A percentile compares a stretch with the other conserved stretches of the same genome.
phyloP scores from a whole-genome alignment of 37 sponge, comb jelly and placozoan species.

The Crambe crambe region DNA sequence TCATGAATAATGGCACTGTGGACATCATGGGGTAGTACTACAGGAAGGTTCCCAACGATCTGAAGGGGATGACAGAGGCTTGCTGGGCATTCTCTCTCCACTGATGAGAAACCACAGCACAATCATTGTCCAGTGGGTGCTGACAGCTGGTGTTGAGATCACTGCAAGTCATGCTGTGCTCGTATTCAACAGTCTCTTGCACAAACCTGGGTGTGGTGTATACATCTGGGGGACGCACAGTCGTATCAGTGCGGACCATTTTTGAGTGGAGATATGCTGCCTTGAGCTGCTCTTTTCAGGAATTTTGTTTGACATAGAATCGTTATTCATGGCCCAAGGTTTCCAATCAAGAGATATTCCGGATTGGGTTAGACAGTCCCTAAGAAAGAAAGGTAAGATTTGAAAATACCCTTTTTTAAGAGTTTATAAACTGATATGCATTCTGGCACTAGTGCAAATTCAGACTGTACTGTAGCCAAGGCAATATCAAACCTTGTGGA shows the following conservation, averaged over 20 bases:
- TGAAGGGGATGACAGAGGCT: background rate
- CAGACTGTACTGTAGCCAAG: background rate
- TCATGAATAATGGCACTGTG: background rate
- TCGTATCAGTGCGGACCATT: too few relatives aligned
- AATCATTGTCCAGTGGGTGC: constrained; percentile 11
- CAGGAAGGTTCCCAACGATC: constrained; percentile 13
- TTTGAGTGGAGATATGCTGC: too few relatives aligned
- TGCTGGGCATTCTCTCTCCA: constrained; percentile 31
- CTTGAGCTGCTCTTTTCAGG: too few relatives aligned
- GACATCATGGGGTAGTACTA: constrained; percentile 34
- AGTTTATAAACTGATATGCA: too few relatives aligned
- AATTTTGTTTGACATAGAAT: too few relatives aligned
- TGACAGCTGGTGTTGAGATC: constrained; percentile 17
- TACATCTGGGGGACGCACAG: too few relatives aligned
- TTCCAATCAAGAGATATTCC: too few relatives aligned
- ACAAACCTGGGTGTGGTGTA: too few relatives aligned
- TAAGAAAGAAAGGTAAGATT: too few relatives aligned
- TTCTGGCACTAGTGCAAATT: background rate
- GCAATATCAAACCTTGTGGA: background rate
- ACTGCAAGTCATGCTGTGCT: constrained; percentile 17
- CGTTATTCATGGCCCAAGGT: too few relatives aligned
- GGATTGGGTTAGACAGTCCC: too few relatives aligned
- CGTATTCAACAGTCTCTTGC: constrained; percentile 37
- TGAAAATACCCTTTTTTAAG: too few relatives aligned
- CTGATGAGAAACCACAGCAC: constrained; percentile 25